These are phyloP conservation scores for Microdon myrmicae DNA, from an alignment of 2,888 invertebrate genomes.

Conservation along the genomic window DNA sequence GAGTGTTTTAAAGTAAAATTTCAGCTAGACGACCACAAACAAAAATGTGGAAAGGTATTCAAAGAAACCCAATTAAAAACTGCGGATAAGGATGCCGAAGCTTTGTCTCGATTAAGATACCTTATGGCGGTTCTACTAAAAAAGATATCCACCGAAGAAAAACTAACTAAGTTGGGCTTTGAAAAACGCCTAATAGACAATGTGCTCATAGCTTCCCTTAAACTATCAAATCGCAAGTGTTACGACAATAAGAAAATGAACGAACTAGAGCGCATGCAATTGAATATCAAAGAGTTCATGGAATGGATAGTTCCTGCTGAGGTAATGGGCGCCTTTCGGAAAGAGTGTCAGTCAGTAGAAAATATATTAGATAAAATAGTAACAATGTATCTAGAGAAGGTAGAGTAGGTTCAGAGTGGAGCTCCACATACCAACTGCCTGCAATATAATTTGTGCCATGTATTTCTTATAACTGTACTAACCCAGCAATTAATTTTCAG, in stretches of 20 bases:
- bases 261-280: slow-evolving; percentile 74
- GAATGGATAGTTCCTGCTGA: slow-evolving; percentile 83
- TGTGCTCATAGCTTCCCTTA: slow-evolving; percentile 80
- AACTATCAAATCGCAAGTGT: slow-evolving; percentile 77
- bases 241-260: slow-evolving; percentile 70
- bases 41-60: slow-evolving; percentile 64
- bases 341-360: slow-evolving; percentile 80
- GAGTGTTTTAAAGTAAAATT: slow-evolving; percentile 81
- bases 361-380: slow-evolving; percentile 75
- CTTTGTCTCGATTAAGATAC: slow-evolving; percentile 80
- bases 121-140: slow-evolving; percentile 83
- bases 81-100: slow-evolving; percentile 64
- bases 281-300: slow-evolving; percentile 80
- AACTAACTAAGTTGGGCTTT: slow-evolving; percentile 80
- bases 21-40: slow-evolving; percentile 75
- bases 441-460: slow-evolving; percentile 39
- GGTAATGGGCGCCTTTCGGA: slow-evolving; percentile 80
- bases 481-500: slow-evolving; percentile 4
- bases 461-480: slow-evolving; percentile 13
- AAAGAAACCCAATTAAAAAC: slow-evolving; percentile 49
- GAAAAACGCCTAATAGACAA: slow-evolving; percentile 81
- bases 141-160: slow-evolving; percentile 83
- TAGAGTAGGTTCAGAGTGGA: slow-evolving; percentile 46
- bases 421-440: slow-evolving; percentile 3
- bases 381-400: slow-evolving; percentile 62